Base-by-base conservation (phyloP, 2,113 vertebrate species). In the Alectura lathami region DNA sequence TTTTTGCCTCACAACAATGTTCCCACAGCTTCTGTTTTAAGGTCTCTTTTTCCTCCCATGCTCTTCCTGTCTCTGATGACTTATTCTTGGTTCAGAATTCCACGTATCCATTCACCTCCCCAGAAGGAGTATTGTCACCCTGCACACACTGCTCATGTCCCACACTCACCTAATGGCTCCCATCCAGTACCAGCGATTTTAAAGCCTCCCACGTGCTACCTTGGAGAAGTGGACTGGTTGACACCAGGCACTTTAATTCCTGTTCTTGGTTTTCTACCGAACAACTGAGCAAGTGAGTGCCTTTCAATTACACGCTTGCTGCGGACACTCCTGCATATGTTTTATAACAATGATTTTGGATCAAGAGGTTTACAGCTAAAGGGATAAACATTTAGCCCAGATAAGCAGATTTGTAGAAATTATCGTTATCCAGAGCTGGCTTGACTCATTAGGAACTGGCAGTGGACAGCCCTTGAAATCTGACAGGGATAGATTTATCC, bases 331-430 rank as follows among this genome's bases (percentile, higher is more conserved):
- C 83, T 42, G 83, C 95, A 86, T 76, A 13, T 89, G 51, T 75
- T 94, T 85, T 63, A 76, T 72, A 89, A 87, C 81, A 82, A 90
- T 50, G 51, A 83, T 42, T 93, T 57, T 53, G 60, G 84, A 94
- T 96, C 72, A 67, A 89, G 73, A 75, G 89, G 83, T 91, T 86
- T 94, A 91, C 94, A 86, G 87, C 83, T 74, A 96, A 96, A 96
- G 47, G 91, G 63, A 92, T 96, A 87, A 94, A 95, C 77, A 76
- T 93, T 96, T 73, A 91, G 88, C 62, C 76, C 87, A 75, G 95
- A 91, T 95, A 96, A 95, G 91, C 87, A 94, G 92, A 96, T 97
- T 86, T 93, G 68, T 63, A 63, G 84, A 96, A 96, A 96, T 95
- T 84, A 83, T 89, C 76, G 54, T 96, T 95, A 96, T 91, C 94